Evolutionary conservation across 2,888 invertebrate species (phyloP).

Genomic region (Meghimatium bilineatum): DNA sequence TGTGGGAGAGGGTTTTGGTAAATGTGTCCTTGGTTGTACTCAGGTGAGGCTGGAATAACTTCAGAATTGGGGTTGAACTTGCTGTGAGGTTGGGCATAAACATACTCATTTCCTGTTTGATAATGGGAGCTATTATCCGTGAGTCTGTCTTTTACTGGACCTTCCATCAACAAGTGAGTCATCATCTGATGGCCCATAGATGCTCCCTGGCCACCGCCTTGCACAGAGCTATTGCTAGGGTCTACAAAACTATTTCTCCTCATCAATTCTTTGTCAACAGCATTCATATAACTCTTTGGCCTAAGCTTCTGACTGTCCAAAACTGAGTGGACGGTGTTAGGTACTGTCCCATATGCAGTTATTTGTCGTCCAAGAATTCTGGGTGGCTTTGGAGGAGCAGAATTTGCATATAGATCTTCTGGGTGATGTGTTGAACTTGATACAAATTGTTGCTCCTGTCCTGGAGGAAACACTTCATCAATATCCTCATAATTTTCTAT

Average conservation of each 20-base stretch:
- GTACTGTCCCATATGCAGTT: not conserved
- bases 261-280: conserved; percentile 2
- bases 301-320: not conserved
- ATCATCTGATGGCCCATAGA: conserved; percentile 7
- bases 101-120: not conserved
- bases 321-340: not conserved
- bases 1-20: conserved; percentile 28
- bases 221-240: not conserved
- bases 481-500: conserved; percentile 54
- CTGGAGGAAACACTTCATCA: conserved; percentile 45
- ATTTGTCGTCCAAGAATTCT: conserved; percentile 8
- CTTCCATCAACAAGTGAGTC: conserved; percentile 42
- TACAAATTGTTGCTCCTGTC: not conserved
- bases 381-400: conserved; percentile 22
- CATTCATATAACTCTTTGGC: conserved; percentile 35
- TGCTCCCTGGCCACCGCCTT: not conserved
- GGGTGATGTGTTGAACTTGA: not conserved
- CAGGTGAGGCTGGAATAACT: not conserved
- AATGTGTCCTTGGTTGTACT: conserved; percentile 8
- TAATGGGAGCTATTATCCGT: conserved; percentile 4
- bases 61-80: conserved; percentile 4
- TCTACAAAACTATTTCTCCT: not conserved
- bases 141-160: conserved; percentile 7
- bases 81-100: conserved; percentile 27
- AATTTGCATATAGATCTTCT: not conserved